phyloP scores from a whole-genome alignment of 2,888 invertebrate species.

The Nipponacmea schrenckii region DNA sequence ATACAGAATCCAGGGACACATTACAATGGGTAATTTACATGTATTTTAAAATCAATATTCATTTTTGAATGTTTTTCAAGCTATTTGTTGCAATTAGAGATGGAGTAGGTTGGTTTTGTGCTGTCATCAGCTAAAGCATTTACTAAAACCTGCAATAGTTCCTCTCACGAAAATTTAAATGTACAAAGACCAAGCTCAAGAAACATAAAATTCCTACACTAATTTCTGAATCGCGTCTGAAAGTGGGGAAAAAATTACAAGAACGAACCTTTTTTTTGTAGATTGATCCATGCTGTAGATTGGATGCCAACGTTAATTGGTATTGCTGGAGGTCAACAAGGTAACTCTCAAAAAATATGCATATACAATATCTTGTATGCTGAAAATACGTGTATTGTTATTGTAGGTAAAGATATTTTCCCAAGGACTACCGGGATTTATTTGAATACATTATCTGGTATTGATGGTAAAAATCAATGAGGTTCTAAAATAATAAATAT shows the following conservation, averaged over 20 bases:
- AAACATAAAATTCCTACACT: too few relatives aligned
- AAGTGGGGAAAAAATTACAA: too few relatives aligned
- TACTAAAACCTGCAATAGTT: too few relatives aligned
- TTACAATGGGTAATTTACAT: slow-evolving; percentile 17
- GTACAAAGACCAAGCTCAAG: too few relatives aligned
- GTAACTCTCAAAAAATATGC: background rate
- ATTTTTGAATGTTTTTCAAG: too few relatives aligned
- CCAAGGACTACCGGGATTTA: background rate
- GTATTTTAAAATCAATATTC: background rate
- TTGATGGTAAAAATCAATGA: too few relatives aligned
- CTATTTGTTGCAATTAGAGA: too few relatives aligned
- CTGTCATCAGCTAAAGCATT: too few relatives aligned
- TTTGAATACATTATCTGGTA: background rate
- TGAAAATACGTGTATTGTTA: background rate
- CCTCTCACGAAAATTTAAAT: too few relatives aligned
- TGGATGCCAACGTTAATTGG: slow-evolving; percentile 28
- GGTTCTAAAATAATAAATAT: too few relatives aligned
- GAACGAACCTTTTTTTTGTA: slow-evolving; percentile 15
- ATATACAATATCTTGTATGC: background rate
- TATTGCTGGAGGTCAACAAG: slow-evolving; percentile 18
- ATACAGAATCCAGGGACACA: slow-evolving; percentile 14
- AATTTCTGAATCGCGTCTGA: too few relatives aligned
- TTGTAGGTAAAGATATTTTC: background rate
- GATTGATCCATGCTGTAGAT: slow-evolving; percentile 30
- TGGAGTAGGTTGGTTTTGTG: too few relatives aligned